Base-by-base conservation (phyloP, 2,888 invertebrate species). In the Volucella inflata region DNA sequence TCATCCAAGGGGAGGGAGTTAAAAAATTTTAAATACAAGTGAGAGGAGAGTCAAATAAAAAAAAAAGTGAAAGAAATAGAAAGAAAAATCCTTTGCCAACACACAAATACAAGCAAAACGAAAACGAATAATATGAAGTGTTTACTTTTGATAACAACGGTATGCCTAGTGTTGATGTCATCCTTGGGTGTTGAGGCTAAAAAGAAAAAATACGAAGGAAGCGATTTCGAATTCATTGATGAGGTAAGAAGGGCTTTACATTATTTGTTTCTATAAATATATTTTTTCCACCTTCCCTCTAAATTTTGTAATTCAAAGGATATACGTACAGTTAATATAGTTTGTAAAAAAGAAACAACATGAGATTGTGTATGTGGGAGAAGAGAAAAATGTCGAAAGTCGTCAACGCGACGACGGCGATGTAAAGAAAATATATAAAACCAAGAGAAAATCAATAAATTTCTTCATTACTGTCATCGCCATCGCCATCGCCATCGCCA, bases 141-240 rank as follows among this genome's bases (percentile, higher is more conserved):
- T 89, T 90, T 90, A 88, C 88, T 90, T 89, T 89, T 92, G 88
- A 89, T 90, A 88, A 88, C 90, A 90, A 90, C 89, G 88, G 88
- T 90, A 88, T 91, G 90, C 89, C 89, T 91, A 88, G 89, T 90
- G 90, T 90, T 92, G 90, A 91, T 91, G 90, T 91, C 91, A 90
- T 91, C 90, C 88, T 88, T 89, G 87, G 89, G 89, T 87, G 89
- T 89, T 67, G 90, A 90, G 80, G 92, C 91, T 82, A 94, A 95
- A 91, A 95, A 95, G 93, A 93, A 95, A 91, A 95, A 95, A 93
- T 95, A 95, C 91, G 95, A 95, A 90, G 95, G 95, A 82, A 90
- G 91, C 87, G 96, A 96, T 92, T 96, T 95, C 91, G 96, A 95
- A 91, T 96, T 95, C 91, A 95, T 95, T 90, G 95, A 96, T 92